A percentile compares a stretch with the other conserved stretches of the same genome.
Evolutionary conservation across 2,113 vertebrate genomes (phyloP).

Genomic region (Istiophorus platypterus): DNA sequence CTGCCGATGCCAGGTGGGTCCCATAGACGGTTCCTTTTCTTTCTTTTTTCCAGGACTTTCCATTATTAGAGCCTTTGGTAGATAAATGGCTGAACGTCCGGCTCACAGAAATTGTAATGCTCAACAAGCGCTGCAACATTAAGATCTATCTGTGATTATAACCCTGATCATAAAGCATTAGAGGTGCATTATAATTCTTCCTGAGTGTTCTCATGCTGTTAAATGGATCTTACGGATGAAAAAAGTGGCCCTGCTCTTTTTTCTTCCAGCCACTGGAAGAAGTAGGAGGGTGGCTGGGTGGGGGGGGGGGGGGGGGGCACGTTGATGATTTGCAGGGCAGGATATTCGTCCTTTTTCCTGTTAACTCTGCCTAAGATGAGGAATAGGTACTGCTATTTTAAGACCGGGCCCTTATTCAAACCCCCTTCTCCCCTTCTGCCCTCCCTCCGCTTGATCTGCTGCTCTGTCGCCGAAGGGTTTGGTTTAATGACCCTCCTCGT

Average conservation of each 20-base stretch:
- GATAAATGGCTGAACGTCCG: constrained; percentile 12
- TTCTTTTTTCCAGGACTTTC: constrained; percentile 20
- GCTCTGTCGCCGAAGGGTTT: constrained; percentile 75
- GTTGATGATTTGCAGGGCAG: constrained; percentile 57
- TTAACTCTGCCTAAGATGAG: constrained; percentile 80
- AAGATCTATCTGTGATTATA: constrained; percentile 9
- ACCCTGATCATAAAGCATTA: constrained; percentile 41
- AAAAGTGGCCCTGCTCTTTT: not conserved
- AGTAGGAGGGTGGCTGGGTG: not conserved
- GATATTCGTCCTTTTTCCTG: constrained; percentile 74
- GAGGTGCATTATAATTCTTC: not conserved
- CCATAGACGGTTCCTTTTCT: too few relatives aligned
- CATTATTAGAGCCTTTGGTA: constrained; percentile 21
- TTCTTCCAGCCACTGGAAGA: not conserved
- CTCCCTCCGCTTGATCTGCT: constrained; percentile 53
- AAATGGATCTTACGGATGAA: not conserved
- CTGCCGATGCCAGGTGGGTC: constrained; percentile 32
- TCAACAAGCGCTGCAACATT: constrained; percentile 2
- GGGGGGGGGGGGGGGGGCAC: not conserved
- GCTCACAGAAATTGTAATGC: constrained; percentile 3
- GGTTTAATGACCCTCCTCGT: constrained; percentile 81
- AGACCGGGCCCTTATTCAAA: constrained; percentile 77
- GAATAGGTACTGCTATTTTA: constrained; percentile 83
- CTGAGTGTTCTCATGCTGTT: not conserved
- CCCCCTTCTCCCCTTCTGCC: constrained; percentile 32